Percentiles rank a stretch among this genome's conserved stretches.
These are phyloP conservation scores for Alosa alosa DNA, from an alignment of 2,113 vertebrate genomes.

Conservation along the genomic window DNA sequence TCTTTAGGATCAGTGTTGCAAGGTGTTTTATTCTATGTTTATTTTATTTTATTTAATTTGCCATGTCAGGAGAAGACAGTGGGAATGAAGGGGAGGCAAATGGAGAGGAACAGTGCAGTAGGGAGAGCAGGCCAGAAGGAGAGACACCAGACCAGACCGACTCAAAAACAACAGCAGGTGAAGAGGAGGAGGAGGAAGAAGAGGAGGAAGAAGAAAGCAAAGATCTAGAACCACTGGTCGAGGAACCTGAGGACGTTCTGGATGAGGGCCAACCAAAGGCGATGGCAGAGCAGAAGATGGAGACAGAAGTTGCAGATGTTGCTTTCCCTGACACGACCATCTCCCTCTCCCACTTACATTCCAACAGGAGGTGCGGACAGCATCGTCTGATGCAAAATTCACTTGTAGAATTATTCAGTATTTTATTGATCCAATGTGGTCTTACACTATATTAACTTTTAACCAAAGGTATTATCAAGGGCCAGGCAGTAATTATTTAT, in stretches of 20 bases:
- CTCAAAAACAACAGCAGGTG: conserved; percentile 6
- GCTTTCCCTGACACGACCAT: conserved; percentile 90
- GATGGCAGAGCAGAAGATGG: conserved; percentile 21
- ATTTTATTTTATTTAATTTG: neutral
- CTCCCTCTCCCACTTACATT: conserved; percentile 87
- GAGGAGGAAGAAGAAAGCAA: neutral
- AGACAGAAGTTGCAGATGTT: conserved; percentile 54
- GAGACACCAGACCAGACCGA: neutral
- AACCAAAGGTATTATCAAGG: neutral
- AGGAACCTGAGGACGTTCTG: conserved; percentile 6
- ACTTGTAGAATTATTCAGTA: neutral
- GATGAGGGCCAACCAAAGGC: neutral
- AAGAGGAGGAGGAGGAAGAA: neutral
- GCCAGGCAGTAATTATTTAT: neutral
- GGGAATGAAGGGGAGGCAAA: conserved; percentile 61
- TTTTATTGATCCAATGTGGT: neutral
- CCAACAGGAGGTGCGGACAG: conserved; percentile 73
- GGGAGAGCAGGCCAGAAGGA: conserved; percentile 31
- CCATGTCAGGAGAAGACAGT: conserved; percentile 66
- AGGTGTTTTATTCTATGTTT: too few species aligned
- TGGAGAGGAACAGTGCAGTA: conserved; percentile 1
- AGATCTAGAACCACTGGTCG: conserved; percentile 26
- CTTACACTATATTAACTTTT: neutral
- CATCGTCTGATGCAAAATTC: neutral
- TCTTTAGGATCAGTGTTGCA: neutral